phyloP scores from a whole-genome alignment of 1,140 invertebrate genomes.

The Gonioctena quinquepunctata region DNA sequence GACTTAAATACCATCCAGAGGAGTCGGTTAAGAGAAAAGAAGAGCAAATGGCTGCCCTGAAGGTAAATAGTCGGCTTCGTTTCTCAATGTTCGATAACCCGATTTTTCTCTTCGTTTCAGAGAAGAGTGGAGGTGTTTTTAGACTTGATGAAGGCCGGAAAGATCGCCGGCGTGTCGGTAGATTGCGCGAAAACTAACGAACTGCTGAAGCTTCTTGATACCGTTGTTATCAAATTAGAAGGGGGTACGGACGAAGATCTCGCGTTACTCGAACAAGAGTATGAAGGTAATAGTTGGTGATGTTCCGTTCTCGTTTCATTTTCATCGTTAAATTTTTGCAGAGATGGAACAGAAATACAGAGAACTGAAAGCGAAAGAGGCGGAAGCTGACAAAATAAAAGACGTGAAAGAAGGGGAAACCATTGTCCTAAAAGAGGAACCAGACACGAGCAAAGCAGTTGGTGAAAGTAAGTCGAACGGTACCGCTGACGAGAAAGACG shows the following conservation, averaged over 20 bases:
- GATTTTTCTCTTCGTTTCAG: constrained; percentile 55
- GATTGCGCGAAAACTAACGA: constrained; percentile 88
- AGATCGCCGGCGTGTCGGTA: constrained; percentile 78
- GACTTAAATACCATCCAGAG: constrained; percentile 98
- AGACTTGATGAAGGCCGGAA: constrained; percentile 76
- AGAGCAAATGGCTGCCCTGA: constrained; percentile 81
- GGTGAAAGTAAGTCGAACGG: constrained; percentile 50
- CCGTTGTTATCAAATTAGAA: constrained; percentile 95
- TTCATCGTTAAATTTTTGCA: constrained; percentile 14
- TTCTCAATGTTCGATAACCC: no score
- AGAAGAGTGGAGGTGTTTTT: constrained; percentile 89
- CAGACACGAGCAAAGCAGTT: constrained; percentile 16
- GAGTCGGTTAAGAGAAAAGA: constrained; percentile 90
- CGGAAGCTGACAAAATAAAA: constrained; percentile 51
- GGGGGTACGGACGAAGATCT: constrained; percentile 95
- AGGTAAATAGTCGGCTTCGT: constrained; percentile 62
- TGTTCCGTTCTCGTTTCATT: background rate
- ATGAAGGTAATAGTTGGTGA: constrained; percentile 41
- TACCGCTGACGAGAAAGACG: constrained; percentile 37
- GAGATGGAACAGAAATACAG: constrained; percentile 57
- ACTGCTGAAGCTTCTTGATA: constrained; percentile 88
- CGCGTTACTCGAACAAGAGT: constrained; percentile 71
- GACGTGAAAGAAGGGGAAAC: constrained; percentile 42
- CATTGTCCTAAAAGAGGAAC: constrained; percentile 31
- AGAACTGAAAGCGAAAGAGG: constrained; percentile 52